Base-by-base conservation (phyloP, 2,113 vertebrate species). In the Phrynocephalus versicolor region DNA sequence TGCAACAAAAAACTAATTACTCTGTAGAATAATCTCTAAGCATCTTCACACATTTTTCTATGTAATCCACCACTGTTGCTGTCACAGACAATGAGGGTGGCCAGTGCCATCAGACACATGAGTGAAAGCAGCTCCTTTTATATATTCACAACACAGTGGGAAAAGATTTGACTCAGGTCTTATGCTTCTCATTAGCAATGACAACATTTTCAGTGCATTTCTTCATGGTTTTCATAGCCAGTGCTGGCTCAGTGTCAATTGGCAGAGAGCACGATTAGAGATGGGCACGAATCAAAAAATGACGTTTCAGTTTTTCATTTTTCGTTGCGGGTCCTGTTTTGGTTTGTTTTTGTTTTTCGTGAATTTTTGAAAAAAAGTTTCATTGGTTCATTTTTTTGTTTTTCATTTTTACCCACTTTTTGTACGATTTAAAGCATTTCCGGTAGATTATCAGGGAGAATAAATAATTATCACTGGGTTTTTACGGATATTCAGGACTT, bases 1-100 rank as follows among this genome's bases (percentile, higher is more conserved):
- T 88, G 84, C 85, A 12, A 35, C 41, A 76, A 84, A 81, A 77
- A 80, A 62, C 12, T 85, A 85, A 82, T 67, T 88, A 89, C 3
- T 4, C 82, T 76, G 37, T 30, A 87, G 16, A 85, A 74, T 21
- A 81, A 87, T 79, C 80, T 80, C 60, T 83, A 84, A 27, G 64
- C 35, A 90, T 0, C 8, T 45, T 80, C 77, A 73, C 39, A 33
- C 74, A 67, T 37, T 81, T 89, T 77, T 73, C 41, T 16, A 35
- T 64, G 35, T 77, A 65, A 78, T 3, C 45, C 45, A n/a, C 33
- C 35, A 30, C 14, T 55, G 23, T 77, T 6, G 9, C 33, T 62
- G 8, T 30, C 14, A 19, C 15, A 80, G 19, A 58, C 45, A 84
- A 84, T 84, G 33, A 74, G 60, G 70, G 45, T 81, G 33, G 71